Conservation (phyloP, 2,113 vertebrate species). For the Protobothrops mucrosquamatus region DNA sequence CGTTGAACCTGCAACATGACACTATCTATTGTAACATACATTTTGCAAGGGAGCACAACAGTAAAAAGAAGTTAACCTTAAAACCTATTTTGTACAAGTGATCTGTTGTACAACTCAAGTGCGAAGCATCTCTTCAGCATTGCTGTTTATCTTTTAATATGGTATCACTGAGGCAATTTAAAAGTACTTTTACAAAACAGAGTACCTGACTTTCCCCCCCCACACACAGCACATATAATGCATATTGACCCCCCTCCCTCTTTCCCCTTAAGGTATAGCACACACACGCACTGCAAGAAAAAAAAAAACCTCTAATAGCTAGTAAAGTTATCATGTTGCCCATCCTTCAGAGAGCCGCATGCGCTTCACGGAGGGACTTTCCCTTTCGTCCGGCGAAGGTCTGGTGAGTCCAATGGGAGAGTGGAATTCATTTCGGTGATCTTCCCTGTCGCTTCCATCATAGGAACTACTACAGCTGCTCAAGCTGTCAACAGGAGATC, state of each 20-base stretch:
- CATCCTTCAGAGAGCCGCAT: constrained; percentile 98
- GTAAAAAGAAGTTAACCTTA: constrained; percentile 92
- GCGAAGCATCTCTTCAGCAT: constrained; percentile 89
- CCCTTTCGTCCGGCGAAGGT: constrained; percentile 91
- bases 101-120: constrained; percentile 93
- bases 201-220: constrained; percentile 93
- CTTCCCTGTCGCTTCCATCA: constrained; percentile 96
- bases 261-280: constrained; percentile 90
- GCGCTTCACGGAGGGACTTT: constrained; percentile 97
- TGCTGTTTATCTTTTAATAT: constrained; percentile 84
- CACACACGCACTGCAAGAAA: constrained; percentile 88
- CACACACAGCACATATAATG: constrained; percentile 95
- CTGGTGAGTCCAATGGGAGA: constrained; percentile 96
- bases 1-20: constrained; percentile 99
- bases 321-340: constrained; percentile 93
- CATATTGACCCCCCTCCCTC: constrained; percentile 84
- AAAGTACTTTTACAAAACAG: constrained; percentile 97
- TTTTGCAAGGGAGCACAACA: constrained; percentile 98
- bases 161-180: constrained; percentile 96
- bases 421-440: constrained; percentile 97
- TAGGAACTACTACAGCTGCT: constrained; percentile 99
- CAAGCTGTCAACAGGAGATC: constrained; percentile 97
- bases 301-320: constrained; percentile 75
- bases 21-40: constrained; percentile 99
- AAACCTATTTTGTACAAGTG: constrained; percentile 97